These are phyloP conservation scores for Heliangelus exortis DNA, from an alignment of 2,797 vertebrate species.

Conservation along the genomic window DNA sequence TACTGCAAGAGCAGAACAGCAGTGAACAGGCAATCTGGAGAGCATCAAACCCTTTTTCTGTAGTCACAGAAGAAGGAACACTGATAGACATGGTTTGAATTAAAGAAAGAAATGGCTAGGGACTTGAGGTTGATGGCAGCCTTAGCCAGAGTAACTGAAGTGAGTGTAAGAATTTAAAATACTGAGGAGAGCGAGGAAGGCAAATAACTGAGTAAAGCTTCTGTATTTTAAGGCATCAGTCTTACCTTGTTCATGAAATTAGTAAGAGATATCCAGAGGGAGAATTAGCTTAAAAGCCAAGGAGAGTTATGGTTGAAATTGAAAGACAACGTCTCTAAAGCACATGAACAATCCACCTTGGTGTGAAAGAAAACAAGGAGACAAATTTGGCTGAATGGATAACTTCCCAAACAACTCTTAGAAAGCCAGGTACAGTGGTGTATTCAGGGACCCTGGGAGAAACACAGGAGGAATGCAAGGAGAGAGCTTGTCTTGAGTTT, in stretches of 20 bases:
- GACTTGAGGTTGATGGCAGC: neutral
- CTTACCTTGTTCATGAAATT: neutral
- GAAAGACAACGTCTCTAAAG: neutral
- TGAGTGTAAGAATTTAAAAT: neutral
- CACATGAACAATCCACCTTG: neutral
- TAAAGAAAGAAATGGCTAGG: neutral
- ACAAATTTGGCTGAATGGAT: neutral
- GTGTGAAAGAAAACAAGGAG: neutral
- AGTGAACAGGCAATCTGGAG: neutral
- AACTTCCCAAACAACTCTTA: neutral
- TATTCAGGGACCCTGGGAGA: neutral
- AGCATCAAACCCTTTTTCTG: neutral
- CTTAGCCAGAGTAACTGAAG: neutral
- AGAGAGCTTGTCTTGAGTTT: neutral
- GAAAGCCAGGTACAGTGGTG: neutral
- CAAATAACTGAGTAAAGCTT: neutral
- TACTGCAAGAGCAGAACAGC: neutral
- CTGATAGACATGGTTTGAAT: neutral
- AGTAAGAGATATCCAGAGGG: neutral
- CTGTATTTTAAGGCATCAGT: neutral
- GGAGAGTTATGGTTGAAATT: neutral
- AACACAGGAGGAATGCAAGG: neutral
- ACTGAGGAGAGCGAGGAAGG: neutral
- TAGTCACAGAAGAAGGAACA: neutral
- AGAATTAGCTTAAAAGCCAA: neutral